Conservation (phyloP, 2,797 vertebrate genomes). For the Fistularia commersonii region DNA sequence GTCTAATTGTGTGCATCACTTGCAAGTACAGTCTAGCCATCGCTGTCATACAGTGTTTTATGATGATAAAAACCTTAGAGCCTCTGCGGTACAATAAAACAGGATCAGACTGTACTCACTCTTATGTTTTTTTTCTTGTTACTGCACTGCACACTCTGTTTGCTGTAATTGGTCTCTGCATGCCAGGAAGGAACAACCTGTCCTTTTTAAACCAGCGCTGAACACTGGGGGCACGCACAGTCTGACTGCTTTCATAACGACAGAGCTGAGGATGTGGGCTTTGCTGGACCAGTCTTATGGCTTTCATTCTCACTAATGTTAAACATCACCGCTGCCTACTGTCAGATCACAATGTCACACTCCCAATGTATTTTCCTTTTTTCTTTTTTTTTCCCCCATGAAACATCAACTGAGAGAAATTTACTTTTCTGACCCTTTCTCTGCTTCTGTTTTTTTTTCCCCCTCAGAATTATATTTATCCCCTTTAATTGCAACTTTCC, state of each 20-base stretch:
- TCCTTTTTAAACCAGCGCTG: constrained; percentile 26
- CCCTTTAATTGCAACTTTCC: no score
- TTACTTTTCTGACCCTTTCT: no score
- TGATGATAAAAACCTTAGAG: background rate
- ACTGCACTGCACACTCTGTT: background rate
- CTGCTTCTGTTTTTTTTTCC: no score
- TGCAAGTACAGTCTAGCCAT: constrained; percentile 13
- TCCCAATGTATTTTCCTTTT: no score
- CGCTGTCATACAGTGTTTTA: background rate
- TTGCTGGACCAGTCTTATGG: constrained; percentile 6
- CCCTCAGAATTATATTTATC: no score
- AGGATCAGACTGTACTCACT: constrained; percentile 1
- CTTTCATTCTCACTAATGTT: background rate
- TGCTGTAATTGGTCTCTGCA: constrained; percentile 6
- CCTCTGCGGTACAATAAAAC: constrained; percentile 1
- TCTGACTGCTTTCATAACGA: constrained; percentile 33
- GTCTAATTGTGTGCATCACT: background rate
- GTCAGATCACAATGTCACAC: no score
- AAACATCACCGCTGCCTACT: background rate
- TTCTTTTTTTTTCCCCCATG: no score
- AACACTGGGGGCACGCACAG: constrained; percentile 15
- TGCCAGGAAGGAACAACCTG: constrained; percentile 29
- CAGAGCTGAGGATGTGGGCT: constrained; percentile 16
- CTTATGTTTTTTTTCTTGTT: background rate
- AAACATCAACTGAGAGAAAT: no score